phyloP scores from a whole-genome alignment of 2,113 vertebrate species.

The Rhea pennata region DNA sequence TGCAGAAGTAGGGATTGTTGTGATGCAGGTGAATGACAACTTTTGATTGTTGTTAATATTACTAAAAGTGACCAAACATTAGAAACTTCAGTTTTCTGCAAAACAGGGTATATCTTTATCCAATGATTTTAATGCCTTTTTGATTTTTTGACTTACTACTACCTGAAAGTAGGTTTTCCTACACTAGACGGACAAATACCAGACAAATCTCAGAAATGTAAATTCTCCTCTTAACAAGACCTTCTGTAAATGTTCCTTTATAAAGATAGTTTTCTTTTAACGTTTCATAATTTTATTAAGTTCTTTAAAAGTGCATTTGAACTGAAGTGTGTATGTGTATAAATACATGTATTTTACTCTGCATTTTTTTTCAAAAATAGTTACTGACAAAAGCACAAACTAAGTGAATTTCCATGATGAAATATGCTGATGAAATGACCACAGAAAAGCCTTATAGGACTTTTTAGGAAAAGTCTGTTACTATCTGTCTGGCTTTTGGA shows the following conservation, averaged over 20 bases:
- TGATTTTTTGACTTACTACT: constrained; percentile 45
- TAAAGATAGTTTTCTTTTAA: neutral
- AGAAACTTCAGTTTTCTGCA: neutral
- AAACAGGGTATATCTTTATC: neutral
- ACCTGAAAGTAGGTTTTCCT: constrained; percentile 7
- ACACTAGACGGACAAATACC: constrained; percentile 48
- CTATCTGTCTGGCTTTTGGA: neutral
- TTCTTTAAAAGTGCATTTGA: neutral
- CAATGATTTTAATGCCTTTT: constrained; percentile 24
- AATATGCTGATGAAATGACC: neutral
- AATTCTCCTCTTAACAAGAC: constrained; percentile 10
- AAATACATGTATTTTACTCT: neutral
- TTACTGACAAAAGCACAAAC: neutral
- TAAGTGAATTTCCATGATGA: neutral
- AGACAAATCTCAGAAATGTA: constrained; percentile 13
- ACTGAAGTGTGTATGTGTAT: neutral
- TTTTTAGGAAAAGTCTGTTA: neutral
- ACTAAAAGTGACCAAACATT: neutral
- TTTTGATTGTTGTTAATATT: neutral
- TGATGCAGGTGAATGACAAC: neutral
- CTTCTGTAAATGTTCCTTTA: neutral
- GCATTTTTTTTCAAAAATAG: neutral
- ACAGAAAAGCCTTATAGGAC: neutral
- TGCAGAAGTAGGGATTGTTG: neutral
- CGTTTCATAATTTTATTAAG: neutral